A percentile compares a stretch with the other conserved stretches of the same genome.
These are phyloP conservation scores for Danio kyathit DNA, from an alignment of 2,797 vertebrate species.

Conservation along the genomic window DNA sequence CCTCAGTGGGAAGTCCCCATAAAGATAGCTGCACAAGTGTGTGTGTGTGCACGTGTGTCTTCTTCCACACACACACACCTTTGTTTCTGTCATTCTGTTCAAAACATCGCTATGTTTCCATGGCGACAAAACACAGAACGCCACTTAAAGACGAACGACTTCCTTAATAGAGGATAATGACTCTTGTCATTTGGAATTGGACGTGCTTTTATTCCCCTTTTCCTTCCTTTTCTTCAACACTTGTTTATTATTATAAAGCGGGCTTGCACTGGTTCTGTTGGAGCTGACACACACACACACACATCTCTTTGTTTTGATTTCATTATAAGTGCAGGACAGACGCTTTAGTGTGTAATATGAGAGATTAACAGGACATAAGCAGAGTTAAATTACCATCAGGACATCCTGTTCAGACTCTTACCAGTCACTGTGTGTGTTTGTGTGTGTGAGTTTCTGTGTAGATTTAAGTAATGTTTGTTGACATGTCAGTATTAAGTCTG, in stretches of 20 bases:
- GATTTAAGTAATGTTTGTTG: neutral
- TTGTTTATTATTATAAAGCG: constrained; percentile 68
- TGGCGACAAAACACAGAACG: constrained; percentile 30
- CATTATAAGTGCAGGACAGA: neutral
- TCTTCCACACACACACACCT: neutral
- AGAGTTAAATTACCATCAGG: neutral
- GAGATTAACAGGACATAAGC: constrained; percentile 8
- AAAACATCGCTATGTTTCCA: constrained; percentile 40
- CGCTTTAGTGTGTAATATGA: constrained; percentile 21
- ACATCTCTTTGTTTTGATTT: constrained; percentile 3
- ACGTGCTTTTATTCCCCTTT: constrained; percentile 22
- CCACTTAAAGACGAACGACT: constrained; percentile 60
- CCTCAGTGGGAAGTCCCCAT: too few species aligned
- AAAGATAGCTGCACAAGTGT: too few species aligned
- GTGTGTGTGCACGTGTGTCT: neutral
- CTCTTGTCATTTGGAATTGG: constrained; percentile 45
- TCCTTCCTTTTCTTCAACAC: constrained; percentile 59
- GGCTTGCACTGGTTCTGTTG: constrained; percentile 30
- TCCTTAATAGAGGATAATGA: constrained; percentile 59
- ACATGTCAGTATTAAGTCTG: neutral
- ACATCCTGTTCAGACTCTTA: neutral
- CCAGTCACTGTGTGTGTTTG: neutral
- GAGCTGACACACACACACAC: neutral
- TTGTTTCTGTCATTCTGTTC: constrained; percentile 18
- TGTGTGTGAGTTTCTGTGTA: neutral